These are phyloP conservation scores for Halocynthia aurantium DNA, from an alignment of 23 tunicate species.

Conservation along the genomic window DNA sequence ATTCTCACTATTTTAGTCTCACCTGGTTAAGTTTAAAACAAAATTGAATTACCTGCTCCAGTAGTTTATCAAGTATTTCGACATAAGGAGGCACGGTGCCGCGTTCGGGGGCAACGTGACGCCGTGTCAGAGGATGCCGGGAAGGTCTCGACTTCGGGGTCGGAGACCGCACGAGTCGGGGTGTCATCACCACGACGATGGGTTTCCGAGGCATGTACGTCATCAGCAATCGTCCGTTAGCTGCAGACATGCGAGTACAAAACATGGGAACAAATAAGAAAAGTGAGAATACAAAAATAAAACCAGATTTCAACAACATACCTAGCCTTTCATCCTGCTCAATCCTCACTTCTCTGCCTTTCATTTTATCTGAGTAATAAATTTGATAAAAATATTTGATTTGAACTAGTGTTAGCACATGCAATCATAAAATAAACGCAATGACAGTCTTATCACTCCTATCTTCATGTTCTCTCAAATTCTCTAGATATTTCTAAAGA, in stretches of 20 bases:
- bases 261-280: not conserved
- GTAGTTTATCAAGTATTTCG: slow-evolving; percentile 48
- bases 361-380: slow-evolving; percentile 60
- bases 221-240: not conserved
- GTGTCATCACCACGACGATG: not conserved
- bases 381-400: not conserved
- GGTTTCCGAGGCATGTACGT: slow-evolving; percentile 14
- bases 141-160: not conserved
- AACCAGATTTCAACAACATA: not conserved
- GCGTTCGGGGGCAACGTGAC: not conserved
- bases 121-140: not conserved
- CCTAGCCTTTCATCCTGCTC: slow-evolving; percentile 1
- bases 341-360: slow-evolving; percentile 43
- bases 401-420: not conserved
- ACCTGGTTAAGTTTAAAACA: too few species aligned
- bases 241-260: not conserved
- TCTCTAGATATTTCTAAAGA: too few species aligned
- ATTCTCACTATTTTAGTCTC: too few species aligned
- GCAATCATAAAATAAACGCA: too few species aligned
- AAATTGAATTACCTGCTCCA: slow-evolving; percentile 8
- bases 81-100: slow-evolving; percentile 42
- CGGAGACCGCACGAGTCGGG: not conserved
- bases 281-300: not conserved
- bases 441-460: too few species aligned
- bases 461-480: too few species aligned